phyloP scores from a whole-genome alignment of 2,797 vertebrate species.

The Pelobates cultripes region DNA sequence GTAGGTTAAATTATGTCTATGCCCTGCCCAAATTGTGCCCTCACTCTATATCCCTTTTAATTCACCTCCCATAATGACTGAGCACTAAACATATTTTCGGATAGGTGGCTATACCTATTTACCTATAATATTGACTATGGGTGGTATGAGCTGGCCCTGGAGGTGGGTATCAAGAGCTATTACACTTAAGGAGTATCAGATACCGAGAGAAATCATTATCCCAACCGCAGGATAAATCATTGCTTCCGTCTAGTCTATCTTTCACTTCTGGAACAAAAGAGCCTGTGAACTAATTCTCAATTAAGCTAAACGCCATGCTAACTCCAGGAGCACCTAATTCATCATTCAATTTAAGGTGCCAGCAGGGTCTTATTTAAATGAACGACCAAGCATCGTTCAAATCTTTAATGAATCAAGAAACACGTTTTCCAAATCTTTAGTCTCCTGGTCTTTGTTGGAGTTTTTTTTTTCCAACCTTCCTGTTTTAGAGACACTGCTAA shows the following conservation, averaged over 20 bases:
- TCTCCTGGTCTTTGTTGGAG: conserved; percentile 28
- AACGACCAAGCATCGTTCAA: conserved; percentile 59
- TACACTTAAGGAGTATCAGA: too few species aligned
- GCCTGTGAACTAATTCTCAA: conserved; percentile 23
- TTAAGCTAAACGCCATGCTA: conserved; percentile 5
- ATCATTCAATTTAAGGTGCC: conserved; percentile 66
- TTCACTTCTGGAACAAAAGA: conserved; percentile 7
- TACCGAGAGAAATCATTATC: neutral
- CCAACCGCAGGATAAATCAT: neutral
- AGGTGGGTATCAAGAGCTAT: too few species aligned
- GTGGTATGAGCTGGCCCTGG: too few species aligned
- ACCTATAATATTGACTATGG: too few species aligned
- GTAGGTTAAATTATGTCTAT: too few species aligned
- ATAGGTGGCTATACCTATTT: too few species aligned
- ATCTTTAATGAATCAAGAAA: conserved; percentile 71
- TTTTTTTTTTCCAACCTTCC: neutral
- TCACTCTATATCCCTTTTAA: too few species aligned
- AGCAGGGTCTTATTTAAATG: conserved; percentile 61
- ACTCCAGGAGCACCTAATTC: conserved; percentile 56
- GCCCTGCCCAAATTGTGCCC: too few species aligned
- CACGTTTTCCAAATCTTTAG: conserved; percentile 52
- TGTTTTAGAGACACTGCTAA: conserved; percentile 53
- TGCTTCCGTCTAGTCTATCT: neutral
- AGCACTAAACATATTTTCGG: too few species aligned
- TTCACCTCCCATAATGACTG: too few species aligned